Evolutionary conservation across 1,140 invertebrate genomes (phyloP), one percentile per base, ranked within the genome.

Genomic region (Lerema accius): DNA sequence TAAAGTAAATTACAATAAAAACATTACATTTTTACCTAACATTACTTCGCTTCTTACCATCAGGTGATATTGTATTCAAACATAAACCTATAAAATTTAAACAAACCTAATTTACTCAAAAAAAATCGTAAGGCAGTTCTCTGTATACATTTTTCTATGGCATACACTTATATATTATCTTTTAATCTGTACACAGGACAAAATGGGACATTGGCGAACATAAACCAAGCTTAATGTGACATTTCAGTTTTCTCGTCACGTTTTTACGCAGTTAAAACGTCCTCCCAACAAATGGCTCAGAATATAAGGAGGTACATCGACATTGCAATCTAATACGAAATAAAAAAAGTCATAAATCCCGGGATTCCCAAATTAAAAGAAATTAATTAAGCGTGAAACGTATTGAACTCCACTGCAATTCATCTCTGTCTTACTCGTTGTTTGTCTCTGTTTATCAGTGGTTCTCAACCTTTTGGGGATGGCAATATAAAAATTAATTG

Each of bases 241-340:
- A 63, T 65, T 77, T 85, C 70, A 73, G 77, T 83, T 85, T 85
- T 83, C 82, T 82, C 75, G 82, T 85, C 82, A 85, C 82, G 82
- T 85, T 82, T 85, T 82, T 85, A 76, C 80, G 78, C 64, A 75
- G 76, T 78, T 85, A 82, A 80, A 85, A 80, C 72, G 74, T 82
- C 73, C 75, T 70, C 71, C 67, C 66, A 73, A 77, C 78, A 81
- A 85, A 82, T 80, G 78, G 73, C 68, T 67, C 60, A 73, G 69
- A 82, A 81, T 75, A 75, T 78, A 81, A 75, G 73, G 77, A 81
- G 73, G 73, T 78, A 81, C 78, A 78, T 77, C 70, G 69, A 63
- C 74, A 74, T n/a, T 65, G 58, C 50, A 68, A 49, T 59, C 69
- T 56, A 56, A 43, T 56, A 56, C 39, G 14, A 43, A 43, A 56